These are phyloP conservation scores for Dynastes maya DNA, from an alignment of 2,888 invertebrate species.

Conservation along the genomic window DNA sequence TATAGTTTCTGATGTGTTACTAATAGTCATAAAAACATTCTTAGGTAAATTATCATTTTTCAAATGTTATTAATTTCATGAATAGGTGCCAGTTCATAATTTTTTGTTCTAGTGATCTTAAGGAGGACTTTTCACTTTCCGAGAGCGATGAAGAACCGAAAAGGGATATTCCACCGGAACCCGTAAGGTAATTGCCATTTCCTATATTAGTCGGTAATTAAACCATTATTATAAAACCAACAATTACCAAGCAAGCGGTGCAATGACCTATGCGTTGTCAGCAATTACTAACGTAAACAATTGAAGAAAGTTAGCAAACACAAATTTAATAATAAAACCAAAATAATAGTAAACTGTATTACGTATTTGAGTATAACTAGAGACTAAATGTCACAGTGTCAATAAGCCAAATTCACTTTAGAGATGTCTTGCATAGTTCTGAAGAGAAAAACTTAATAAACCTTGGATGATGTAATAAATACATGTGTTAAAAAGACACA, in stretches of 20 bases:
- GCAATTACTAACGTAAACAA: neutral
- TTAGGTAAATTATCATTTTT: too few relatives aligned
- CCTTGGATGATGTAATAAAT: too few relatives aligned
- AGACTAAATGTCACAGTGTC: too few relatives aligned
- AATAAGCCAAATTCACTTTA: too few relatives aligned
- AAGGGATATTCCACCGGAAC: slow-evolving; percentile 55
- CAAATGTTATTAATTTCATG: neutral
- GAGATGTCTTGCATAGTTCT: too few relatives aligned
- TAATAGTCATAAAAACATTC: too few relatives aligned
- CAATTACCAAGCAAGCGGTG: slow-evolving; percentile 7
- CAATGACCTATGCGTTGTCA: neutral
- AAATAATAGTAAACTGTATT: too few relatives aligned
- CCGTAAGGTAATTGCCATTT: slow-evolving; percentile 48
- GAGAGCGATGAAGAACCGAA: slow-evolving; percentile 83
- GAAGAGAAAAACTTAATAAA: too few relatives aligned
- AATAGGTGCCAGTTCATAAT: neutral
- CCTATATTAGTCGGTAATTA: slow-evolving; percentile 7
- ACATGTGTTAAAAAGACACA: too few relatives aligned
- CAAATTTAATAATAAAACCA: too few relatives aligned
- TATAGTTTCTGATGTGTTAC: too few relatives aligned
- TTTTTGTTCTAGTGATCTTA: slow-evolving; percentile 69
- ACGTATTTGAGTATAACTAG: too few relatives aligned
- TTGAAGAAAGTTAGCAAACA: neutral
- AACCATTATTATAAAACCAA: neutral
- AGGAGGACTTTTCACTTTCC: slow-evolving; percentile 81